Conservation (phyloP, 2,888 invertebrate genomes). For the Thymelicus acteon region DNA sequence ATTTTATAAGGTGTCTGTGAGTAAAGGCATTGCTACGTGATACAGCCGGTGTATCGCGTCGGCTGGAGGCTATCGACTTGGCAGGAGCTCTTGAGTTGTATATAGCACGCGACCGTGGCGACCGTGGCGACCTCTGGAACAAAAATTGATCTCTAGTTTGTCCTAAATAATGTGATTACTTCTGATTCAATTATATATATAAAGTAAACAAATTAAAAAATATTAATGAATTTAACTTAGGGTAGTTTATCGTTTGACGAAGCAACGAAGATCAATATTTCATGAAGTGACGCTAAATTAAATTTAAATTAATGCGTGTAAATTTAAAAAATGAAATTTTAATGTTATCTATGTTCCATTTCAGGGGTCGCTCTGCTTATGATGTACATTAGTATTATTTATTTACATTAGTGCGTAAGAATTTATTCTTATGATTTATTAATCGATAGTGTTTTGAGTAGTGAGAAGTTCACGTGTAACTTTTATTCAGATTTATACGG, state of each 20-base stretch:
- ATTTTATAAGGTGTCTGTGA: background rate
- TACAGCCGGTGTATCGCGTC: conserved; percentile 27
- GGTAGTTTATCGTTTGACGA: conserved; percentile 1
- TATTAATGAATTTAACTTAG: conserved; percentile 7
- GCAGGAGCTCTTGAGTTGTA: conserved; percentile 55
- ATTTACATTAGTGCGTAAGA: conserved; percentile 79
- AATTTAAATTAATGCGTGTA: background rate
- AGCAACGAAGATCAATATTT: background rate
- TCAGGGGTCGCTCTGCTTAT: conserved; percentile 53
- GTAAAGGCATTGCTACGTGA: conserved; percentile 39
- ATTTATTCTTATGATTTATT: conserved; percentile 68
- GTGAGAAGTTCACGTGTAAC: conserved; percentile 68
- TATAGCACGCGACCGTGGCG: conserved; percentile 53
- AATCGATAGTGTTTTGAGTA: conserved; percentile 50
- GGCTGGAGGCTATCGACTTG: background rate
- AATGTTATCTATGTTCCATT: background rate
- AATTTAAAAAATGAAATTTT: background rate
- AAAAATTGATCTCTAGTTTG: conserved; percentile 16
- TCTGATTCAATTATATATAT: conserved; percentile 7
- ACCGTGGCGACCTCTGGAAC: conserved; percentile 44
- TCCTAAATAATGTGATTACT: background rate
- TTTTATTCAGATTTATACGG: conserved; percentile 55
- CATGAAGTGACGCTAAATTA: background rate
- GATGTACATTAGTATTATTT: conserved; percentile 82
- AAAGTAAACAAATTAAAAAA: conserved; percentile 2